Evolutionary conservation across 1,140 invertebrate genomes (phyloP).

Genomic region (Aphelenchoides avenae): DNA sequence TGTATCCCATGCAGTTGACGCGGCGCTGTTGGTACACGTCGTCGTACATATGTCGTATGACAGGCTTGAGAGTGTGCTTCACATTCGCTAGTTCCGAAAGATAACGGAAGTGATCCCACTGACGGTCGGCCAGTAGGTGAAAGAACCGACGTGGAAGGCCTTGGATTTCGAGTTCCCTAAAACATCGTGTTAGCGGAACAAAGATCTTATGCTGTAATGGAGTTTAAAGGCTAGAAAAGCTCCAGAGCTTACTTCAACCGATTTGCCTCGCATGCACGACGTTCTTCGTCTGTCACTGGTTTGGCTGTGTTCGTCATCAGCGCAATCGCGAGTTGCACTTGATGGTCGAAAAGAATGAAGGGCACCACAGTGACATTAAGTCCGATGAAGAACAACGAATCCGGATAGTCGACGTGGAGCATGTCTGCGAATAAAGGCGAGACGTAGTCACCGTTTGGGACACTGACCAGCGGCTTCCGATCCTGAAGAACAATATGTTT

Average conservation of each 20-base stretch:
- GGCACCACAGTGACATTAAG: conserved; percentile 76
- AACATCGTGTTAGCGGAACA: background rate
- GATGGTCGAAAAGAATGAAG: conserved; percentile 78
- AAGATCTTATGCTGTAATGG: too few species aligned
- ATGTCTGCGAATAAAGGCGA: conserved; percentile 80
- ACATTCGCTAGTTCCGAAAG: background rate
- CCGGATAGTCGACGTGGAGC: conserved; percentile 72
- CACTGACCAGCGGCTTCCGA: conserved; percentile 61
- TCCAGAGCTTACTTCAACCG: conserved; percentile 61
- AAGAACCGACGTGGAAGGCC: conserved; percentile 7
- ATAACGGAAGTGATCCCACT: conserved; percentile 20
- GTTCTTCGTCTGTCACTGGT: conserved; percentile 67
- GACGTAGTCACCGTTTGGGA: conserved; percentile 72
- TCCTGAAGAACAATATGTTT: background rate
- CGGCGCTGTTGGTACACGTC: background rate
- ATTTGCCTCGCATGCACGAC: conserved; percentile 67
- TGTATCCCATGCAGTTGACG: conserved; percentile 8
- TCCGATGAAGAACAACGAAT: conserved; percentile 72
- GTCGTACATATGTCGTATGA: conserved; percentile 13
- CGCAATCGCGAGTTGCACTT: conserved; percentile 69
- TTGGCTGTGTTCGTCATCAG: conserved; percentile 66
- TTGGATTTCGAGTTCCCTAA: conserved; percentile 9
- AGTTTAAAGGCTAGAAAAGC: background rate
- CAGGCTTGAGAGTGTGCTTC: conserved; percentile 4
- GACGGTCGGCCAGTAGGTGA: conserved; percentile 9